Base-by-base conservation (phyloP, 2,797 vertebrate species). In the Cyclopterus lumpus region DNA sequence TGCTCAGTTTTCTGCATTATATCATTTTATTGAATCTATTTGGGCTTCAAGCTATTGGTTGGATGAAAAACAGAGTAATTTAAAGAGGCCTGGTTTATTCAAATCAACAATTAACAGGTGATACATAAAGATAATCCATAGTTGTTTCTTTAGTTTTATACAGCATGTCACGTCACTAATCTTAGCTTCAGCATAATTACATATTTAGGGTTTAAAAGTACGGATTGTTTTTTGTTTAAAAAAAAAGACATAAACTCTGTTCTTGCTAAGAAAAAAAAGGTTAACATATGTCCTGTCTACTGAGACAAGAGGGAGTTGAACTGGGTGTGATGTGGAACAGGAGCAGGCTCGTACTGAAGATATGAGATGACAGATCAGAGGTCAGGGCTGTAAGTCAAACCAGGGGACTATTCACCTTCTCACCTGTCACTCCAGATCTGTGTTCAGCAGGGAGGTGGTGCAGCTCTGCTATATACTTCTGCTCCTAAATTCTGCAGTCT, bases 371-470 rank as follows among this genome's bases (percentile, higher is more conserved):
- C 76, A 79, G 51, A 40, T 77, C 73, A 79, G 48, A 79, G 77
- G 71, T 85, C 82, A 54, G 48, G 34, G 26, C 73, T 80, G 36
- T 55, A 24, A 79, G 64, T 64, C 74, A 14, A 64, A 46, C 63
- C 28, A 5, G 48, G 36, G 40, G 83, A 59, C 67, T 64, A 55
- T 76, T 84, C 69, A 75, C 75, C 73, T 77, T 63, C 73, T 66
- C 28, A 74, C 64, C 74, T 80, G 86, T 89, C 90, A 78, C 54
- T 73, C 30, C 67, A 65, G 16, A 83, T 88, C 65, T 80, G 55
- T 53, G 68, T 73, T 71, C 53, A 57, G 58, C 72, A 36, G 55
- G 14, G 44, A 6, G 0, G 26, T 5, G 28, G 16, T 48, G 28
- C 71, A 64, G 51, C 49, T 8, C 40, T 46, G 59, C 67, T 67